These are phyloP conservation scores for Phrynocephalus guinanensis DNA, from an alignment of 2,797 vertebrate species.

Conservation along the genomic window DNA sequence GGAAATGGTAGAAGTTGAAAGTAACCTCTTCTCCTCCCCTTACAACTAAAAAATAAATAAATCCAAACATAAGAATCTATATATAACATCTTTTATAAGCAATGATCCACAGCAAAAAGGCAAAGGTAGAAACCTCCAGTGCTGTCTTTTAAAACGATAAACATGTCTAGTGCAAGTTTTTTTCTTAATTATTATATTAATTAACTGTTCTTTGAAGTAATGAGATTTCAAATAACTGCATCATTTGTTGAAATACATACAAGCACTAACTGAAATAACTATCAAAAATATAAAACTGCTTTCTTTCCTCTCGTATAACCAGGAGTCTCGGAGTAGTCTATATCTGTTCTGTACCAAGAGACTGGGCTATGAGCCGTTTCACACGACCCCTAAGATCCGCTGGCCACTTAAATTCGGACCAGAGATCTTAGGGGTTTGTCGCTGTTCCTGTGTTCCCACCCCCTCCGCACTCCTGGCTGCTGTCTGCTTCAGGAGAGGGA, in stretches of 20 bases:
- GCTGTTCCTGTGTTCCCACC: too few species aligned
- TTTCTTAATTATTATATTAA: background rate
- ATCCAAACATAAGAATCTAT: background rate
- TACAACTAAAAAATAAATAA: background rate
- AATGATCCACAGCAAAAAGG: background rate
- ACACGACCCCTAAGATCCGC: too few species aligned
- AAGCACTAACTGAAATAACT: constrained; percentile 5
- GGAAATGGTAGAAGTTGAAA: constrained; percentile 23
- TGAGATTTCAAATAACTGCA: constrained; percentile 11
- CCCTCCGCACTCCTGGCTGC: too few species aligned
- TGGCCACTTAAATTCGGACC: too few species aligned
- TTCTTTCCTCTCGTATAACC: background rate
- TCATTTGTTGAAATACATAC: constrained; percentile 28
- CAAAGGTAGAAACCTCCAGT: background rate
- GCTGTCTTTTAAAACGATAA: background rate
- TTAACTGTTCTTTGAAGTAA: constrained; percentile 46
- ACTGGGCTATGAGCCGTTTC: too few species aligned
- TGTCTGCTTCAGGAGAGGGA: too few species aligned
- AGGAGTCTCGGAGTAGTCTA: background rate
- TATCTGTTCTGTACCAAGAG: background rate
- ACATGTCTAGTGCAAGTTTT: background rate
- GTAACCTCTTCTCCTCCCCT: background rate
- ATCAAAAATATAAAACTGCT: background rate
- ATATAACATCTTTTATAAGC: constrained; percentile 1
- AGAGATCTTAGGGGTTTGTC: too few species aligned